Percentiles rank a stretch among this genome's conserved stretches.
These are phyloP conservation scores for Mus spicilegus DNA, from an alignment of 2,113 vertebrate genomes.

Conservation along the genomic window DNA sequence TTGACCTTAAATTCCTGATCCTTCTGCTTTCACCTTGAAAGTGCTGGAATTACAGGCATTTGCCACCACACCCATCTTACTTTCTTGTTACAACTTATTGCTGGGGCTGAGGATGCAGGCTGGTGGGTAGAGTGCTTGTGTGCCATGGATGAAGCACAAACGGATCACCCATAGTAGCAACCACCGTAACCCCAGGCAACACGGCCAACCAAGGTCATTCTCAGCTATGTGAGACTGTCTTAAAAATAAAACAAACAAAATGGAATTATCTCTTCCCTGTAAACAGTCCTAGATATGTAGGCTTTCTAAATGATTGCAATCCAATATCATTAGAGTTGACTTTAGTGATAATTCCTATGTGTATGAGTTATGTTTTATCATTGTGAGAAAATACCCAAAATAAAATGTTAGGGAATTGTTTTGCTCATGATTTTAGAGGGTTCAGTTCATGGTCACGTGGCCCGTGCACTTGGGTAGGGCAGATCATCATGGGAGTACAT, in stretches of 20 bases:
- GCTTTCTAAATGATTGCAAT: constrained; percentile 37
- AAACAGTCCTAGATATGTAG: neutral
- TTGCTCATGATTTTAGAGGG: neutral
- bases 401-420: neutral
- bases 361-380: neutral
- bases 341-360: constrained; percentile 49
- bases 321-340: constrained; percentile 10
- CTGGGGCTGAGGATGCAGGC: neutral
- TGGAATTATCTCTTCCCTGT: neutral
- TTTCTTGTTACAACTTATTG: neutral
- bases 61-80: neutral
- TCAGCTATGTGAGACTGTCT: neutral
- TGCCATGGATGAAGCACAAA: neutral
- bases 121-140: neutral
- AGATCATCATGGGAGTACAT: neutral
- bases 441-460: neutral
- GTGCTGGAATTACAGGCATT: neutral
- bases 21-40: neutral
- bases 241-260: neutral
- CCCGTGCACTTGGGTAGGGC: neutral
- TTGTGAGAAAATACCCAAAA: neutral
- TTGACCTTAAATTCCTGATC: neutral
- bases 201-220: neutral
- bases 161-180: neutral
- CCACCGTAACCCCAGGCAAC: neutral